These are phyloP conservation scores for Fragum whitleyi DNA, from an alignment of 2,888 invertebrate species.

Conservation along the genomic window DNA sequence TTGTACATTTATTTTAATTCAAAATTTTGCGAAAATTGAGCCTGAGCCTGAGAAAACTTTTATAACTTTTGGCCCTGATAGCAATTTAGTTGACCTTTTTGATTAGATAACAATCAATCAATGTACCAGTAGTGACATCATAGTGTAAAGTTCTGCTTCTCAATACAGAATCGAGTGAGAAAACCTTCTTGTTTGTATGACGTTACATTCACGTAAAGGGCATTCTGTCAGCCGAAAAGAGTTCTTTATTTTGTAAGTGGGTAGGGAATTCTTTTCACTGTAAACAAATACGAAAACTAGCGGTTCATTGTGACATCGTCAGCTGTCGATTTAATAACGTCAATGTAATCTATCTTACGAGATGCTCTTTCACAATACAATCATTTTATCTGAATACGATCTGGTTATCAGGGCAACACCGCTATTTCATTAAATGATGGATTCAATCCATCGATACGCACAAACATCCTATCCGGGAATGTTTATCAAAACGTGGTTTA, in stretches of 20 bases:
- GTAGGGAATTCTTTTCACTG: background rate
- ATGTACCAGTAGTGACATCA: too few relatives aligned
- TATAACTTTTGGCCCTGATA: too few relatives aligned
- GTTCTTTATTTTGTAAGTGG: background rate
- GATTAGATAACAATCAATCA: too few relatives aligned
- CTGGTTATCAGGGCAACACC: background rate
- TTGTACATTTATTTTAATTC: too few relatives aligned
- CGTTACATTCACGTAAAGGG: too few relatives aligned
- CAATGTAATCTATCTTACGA: constrained; percentile 8
- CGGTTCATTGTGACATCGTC: background rate
- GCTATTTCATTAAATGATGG: background rate
- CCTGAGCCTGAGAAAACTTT: too few relatives aligned
- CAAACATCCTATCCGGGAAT: background rate
- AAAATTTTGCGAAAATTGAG: too few relatives aligned
- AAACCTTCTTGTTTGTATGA: too few relatives aligned
- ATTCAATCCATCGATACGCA: background rate
- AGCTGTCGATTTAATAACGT: background rate
- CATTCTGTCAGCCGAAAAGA: too few relatives aligned
- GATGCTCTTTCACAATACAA: background rate
- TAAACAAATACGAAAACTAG: background rate
- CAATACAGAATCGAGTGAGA: too few relatives aligned
- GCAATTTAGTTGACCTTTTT: too few relatives aligned
- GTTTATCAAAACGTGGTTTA: background rate
- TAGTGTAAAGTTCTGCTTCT: too few relatives aligned
- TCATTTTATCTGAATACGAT: background rate